Evolutionary conservation across 2,888 invertebrate genomes (phyloP), one percentile per base, ranked within the genome.

Genomic region (Omphaloscelis lunosa): DNA sequence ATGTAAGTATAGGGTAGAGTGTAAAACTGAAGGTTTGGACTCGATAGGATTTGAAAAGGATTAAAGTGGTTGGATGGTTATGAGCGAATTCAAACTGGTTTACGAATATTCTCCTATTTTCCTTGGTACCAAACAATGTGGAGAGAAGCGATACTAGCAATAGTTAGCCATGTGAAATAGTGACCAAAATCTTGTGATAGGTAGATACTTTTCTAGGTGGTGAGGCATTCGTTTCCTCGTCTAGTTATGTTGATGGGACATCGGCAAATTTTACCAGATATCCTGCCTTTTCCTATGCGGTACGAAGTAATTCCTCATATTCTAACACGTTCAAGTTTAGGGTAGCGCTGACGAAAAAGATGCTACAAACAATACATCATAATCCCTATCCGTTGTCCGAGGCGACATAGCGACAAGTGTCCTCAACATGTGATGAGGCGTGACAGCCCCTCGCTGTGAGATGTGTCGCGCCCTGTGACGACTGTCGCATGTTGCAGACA

Each of bases 391-490:
- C 58, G 67, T 69, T 62, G 80, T 63, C 51, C 12, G 48, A 27
- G 75, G 27, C n/a, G 62, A 53, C 34, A 12, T 51, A 62, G 66
- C 70, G 73, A 71, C 83, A 72, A 87, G 80, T 82, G 82, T 61
- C 51, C 68, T 65, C 79, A 72, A 66, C 75, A 82, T 84, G 83
- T 86, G 84, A 39, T 74, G 76, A 83, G 80, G 88, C 87, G 85
- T 69, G 75, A 72, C 81, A 17, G 77, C 79, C 70, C 80, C 84
- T 75, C 76, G 41, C 77, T 29, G 63, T 66, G 79, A 65, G 77
- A 29, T 6, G 83, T 75, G 77, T 69, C 79, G 72, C 48, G 41
- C 59, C 53, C 53, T 65, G 53, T 59, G 34, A 77, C 66, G 17
- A 80, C 68, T 65, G 41, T 34, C 59, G 15, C 72, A 51, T 27